A percentile compares a stretch with the other conserved stretches of the same genome.
Evolutionary conservation across 2,888 invertebrate genomes (phyloP).

Genomic region (Idaea biselata): DNA sequence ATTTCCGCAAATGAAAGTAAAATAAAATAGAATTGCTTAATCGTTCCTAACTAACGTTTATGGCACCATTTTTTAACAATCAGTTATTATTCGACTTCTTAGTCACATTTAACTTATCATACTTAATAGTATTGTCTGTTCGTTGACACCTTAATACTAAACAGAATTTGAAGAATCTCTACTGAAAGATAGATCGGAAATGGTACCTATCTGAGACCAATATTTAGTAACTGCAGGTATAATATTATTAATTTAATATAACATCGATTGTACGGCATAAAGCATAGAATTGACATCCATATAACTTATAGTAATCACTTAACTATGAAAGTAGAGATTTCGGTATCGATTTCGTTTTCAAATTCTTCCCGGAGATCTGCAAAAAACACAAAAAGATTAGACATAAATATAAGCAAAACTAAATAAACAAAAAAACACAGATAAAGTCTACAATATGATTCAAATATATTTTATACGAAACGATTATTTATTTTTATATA

Average conservation of each 20-base stretch:
- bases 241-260: not conserved
- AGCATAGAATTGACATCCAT: not conserved
- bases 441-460: too few relatives aligned
- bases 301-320: not conserved
- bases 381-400: not conserved
- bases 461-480: not conserved
- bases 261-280: not conserved
- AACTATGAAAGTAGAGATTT: not conserved
- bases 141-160: not conserved
- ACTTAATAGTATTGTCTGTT: not conserved
- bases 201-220: conserved; percentile 1
- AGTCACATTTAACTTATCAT: not conserved
- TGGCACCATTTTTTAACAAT: conserved; percentile 5
- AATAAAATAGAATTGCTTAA: not conserved
- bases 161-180: not conserved
- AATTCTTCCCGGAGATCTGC: not conserved
- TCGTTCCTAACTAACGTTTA: conserved; percentile 3
- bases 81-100: conserved; percentile 4
- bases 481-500: too few relatives aligned
- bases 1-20: not conserved
- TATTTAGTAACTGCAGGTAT: not conserved
- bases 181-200: not conserved
- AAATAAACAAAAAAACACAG: not conserved
- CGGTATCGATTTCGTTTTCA: not conserved
- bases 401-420: not conserved